These are phyloP conservation scores for Goniozus legneri DNA, from an alignment of 1,140 invertebrate genomes.

Conservation along the genomic window DNA sequence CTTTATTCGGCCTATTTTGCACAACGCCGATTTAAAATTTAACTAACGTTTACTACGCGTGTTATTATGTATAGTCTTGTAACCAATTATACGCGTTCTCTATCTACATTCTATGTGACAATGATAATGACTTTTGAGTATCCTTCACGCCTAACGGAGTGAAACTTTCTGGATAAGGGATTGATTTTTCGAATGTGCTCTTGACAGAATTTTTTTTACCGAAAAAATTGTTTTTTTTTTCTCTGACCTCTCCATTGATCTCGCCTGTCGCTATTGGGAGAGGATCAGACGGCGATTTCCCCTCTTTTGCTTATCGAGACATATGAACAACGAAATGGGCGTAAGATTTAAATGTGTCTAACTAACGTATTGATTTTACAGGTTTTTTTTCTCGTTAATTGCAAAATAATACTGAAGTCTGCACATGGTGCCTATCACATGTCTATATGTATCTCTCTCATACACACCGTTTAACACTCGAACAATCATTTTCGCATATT, in stretches of 20 bases:
- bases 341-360: conserved; percentile 23
- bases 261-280: conserved; percentile 10
- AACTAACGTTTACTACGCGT: conserved; percentile 29
- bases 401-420: conserved; percentile 56
- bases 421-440: conserved; percentile 56
- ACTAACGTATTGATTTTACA: conserved; percentile 31
- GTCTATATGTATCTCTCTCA: conserved; percentile 36
- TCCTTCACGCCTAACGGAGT: too few species aligned
- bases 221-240: too few species aligned
- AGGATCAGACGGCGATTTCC: conserved; percentile 1
- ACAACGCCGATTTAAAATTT: conserved; percentile 21
- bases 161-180: too few species aligned
- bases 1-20: not conserved
- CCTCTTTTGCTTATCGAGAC: conserved; percentile 9
- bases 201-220: too few species aligned
- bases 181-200: too few species aligned
- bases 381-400: conserved; percentile 16
- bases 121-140: conserved; percentile 19
- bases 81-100: conserved; percentile 30
- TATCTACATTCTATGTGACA: conserved; percentile 16
- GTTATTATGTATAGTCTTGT: conserved; percentile 6
- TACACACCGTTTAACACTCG: conserved; percentile 23
- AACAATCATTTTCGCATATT: conserved; percentile 14
- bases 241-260: conserved; percentile 13
- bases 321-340: conserved; percentile 29